phyloP scores from a whole-genome alignment of 2,888 invertebrate species.

The Kuschelorhynchus macadamiae region DNA sequence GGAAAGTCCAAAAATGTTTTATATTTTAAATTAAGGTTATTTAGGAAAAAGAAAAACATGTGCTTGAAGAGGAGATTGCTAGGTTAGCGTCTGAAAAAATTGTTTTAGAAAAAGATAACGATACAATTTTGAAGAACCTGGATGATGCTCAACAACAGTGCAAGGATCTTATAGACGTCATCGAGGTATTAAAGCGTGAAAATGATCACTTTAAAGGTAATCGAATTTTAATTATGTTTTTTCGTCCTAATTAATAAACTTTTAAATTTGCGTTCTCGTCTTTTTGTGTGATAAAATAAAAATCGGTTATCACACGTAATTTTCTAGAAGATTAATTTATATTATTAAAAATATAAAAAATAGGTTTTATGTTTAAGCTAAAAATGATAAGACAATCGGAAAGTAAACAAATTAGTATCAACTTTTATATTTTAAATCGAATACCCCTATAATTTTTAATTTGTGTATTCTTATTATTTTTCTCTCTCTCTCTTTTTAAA shows the following conservation, averaged over 20 bases:
- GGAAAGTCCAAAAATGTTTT: not conserved
- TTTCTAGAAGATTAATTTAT: too few species aligned
- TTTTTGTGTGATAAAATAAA: too few species aligned
- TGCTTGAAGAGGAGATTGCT: conserved; percentile 56
- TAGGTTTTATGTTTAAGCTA: too few species aligned
- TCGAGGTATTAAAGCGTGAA: conserved; percentile 59
- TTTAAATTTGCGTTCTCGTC: too few species aligned
- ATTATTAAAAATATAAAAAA: too few species aligned
- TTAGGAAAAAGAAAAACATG: conserved; percentile 57
- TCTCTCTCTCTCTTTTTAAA: too few species aligned
- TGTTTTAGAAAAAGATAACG: conserved; percentile 54
- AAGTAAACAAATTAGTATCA: too few species aligned
- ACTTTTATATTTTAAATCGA: too few species aligned
- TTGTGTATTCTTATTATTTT: too few species aligned
- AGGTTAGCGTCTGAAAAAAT: conserved; percentile 52
- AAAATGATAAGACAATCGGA: too few species aligned
- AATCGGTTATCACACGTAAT: too few species aligned
- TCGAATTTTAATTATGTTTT: not conserved
- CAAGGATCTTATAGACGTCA: conserved; percentile 57
- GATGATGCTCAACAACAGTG: conserved; percentile 61
- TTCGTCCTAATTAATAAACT: not conserved
- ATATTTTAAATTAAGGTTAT: conserved; percentile 22
- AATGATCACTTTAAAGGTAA: conserved; percentile 60
- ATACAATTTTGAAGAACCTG: conserved; percentile 56
- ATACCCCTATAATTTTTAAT: too few species aligned